Evolutionary conservation across 1,140 invertebrate genomes (phyloP), one percentile per base, ranked within the genome.

Genomic region (Papilio helenus): DNA sequence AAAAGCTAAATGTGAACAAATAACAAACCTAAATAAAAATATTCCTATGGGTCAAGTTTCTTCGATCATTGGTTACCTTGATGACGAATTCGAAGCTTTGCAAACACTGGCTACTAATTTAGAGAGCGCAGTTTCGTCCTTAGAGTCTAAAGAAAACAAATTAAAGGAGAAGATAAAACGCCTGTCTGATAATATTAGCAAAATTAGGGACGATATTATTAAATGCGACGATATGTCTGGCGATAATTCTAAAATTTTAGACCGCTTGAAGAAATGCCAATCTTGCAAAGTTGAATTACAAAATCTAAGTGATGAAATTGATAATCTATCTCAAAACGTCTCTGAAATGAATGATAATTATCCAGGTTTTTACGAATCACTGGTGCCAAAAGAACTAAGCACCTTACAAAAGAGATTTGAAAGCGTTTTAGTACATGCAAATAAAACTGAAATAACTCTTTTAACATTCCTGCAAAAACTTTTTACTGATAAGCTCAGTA

Each of bases 181-280:
- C 20, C 95, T 96, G 1, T 96, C 96, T 49, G 97, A 97, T 73
- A 94, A 95, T 74, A 95, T 98, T 1, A 96, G 96, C 29, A 97
- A 96, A 83, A 96, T 99, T 72, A 96, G 98, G 29, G 98, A 99
- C 89, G 96, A 97, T 72, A 96, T 99, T 1, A 97, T 98, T 14
- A 98, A 98, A 92, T 99, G 98, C 92, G 98, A 99, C 89, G 98
- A 99, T 93, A 96, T 98, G 86, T 97, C 97, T 16, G 98, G 98
- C 1, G 97, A 98, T 84, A 98, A 98, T 89, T 95, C 96, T 3
- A 97, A 98, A 88, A 97, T 99, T 77, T 94, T 99, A 49, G 96
- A 96, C 79, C 95, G 98, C 82, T 95, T 99, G 9, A 96, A 97
- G 81, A 96, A 96, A 83, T 97, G 97, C 86, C 96, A 97, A 84